These are phyloP conservation scores for Phoxinus phoxinus DNA, from an alignment of 2,113 vertebrate species.

Conservation along the genomic window DNA sequence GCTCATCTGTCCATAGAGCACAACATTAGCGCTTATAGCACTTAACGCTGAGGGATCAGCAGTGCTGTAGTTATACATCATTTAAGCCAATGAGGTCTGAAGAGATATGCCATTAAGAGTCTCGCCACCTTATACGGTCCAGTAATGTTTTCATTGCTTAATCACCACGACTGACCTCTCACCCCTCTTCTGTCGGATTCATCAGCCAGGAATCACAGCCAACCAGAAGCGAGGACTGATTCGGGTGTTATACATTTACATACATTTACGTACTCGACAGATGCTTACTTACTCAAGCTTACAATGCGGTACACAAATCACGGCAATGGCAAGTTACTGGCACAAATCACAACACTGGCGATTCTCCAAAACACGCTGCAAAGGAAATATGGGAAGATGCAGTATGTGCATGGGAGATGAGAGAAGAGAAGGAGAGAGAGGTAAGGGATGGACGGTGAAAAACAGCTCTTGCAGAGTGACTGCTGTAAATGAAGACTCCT, in stretches of 20 bases:
- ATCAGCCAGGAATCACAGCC: neutral
- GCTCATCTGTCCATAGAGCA: neutral
- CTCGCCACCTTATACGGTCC: neutral
- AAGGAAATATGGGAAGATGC: neutral
- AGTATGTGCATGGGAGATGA: neutral
- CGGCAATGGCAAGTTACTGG: slow-evolving; percentile 23
- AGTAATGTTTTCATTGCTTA: slow-evolving; percentile 28
- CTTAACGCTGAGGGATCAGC: slow-evolving; percentile 13
- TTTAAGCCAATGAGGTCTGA: slow-evolving; percentile 39
- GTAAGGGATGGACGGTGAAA: neutral
- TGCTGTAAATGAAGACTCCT: slow-evolving; percentile 26
- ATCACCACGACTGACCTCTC: slow-evolving; percentile 3
- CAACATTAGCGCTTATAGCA: slow-evolving; percentile 7
- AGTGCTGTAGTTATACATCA: slow-evolving; percentile 1
- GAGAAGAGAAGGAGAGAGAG: neutral
- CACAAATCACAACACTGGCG: neutral
- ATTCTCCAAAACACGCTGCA: slow-evolving; percentile 19
- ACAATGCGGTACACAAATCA: slow-evolving; percentile 17
- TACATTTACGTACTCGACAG: neutral
- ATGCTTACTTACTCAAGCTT: slow-evolving; percentile 28
- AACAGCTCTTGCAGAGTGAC: slow-evolving; percentile 9
- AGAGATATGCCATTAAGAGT: slow-evolving; percentile 1
- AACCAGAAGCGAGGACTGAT: neutral
- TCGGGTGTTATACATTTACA: neutral
- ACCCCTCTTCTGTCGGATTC: neutral